A percentile compares a stretch with the other conserved stretches of the same genome.
phyloP scores from a whole-genome alignment of 2,113 vertebrate genomes.

The Leptocoma aspasia region DNA sequence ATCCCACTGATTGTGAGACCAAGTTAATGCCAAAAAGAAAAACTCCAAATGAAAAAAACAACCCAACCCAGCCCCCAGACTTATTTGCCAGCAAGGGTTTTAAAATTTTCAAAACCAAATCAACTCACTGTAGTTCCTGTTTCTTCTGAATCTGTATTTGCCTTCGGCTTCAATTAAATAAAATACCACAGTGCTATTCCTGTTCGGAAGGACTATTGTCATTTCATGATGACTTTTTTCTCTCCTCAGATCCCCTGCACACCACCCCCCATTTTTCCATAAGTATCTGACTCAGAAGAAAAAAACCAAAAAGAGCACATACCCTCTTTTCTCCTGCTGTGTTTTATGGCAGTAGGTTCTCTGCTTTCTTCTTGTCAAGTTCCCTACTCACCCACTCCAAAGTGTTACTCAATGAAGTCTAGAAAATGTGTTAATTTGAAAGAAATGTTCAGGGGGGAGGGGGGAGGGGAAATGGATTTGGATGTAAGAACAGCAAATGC shows the following conservation, averaged over 20 bases:
- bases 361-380: not conserved
- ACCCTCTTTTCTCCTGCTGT: not conserved
- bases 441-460: not conserved
- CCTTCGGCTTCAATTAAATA: not conserved
- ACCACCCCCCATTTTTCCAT: not conserved
- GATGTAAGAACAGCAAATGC: not conserved
- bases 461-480: not conserved
- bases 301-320: not conserved
- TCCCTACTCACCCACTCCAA: not conserved
- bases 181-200: not conserved
- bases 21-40: not conserved
- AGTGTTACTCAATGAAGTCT: not conserved
- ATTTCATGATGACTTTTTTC: not conserved
- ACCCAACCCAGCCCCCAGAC: not conserved
- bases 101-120: conserved; percentile 26
- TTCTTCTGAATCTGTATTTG: conserved; percentile 36
- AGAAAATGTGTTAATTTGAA: not conserved
- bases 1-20: not conserved
- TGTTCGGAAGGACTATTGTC: not conserved
- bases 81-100: conserved; percentile 29
- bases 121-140: conserved; percentile 2
- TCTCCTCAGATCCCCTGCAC: not conserved
- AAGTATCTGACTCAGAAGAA: not conserved
- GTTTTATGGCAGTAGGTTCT: not conserved
- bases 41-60: not conserved